Conservation (phyloP, 2,113 vertebrate genomes). For the Tyrannus savana region DNA sequence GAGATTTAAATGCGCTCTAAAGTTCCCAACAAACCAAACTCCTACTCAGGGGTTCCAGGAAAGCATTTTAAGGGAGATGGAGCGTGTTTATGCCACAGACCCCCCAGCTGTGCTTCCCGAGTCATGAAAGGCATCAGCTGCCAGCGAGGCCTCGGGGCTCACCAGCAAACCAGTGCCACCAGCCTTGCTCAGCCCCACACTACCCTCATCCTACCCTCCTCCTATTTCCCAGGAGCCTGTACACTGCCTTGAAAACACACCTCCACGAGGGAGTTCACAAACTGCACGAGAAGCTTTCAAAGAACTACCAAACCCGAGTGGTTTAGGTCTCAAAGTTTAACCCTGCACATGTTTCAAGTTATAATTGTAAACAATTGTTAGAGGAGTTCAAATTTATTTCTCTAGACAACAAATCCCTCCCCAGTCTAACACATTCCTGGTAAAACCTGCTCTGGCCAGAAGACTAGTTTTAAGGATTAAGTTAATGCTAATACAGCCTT, state of each 20-base stretch:
- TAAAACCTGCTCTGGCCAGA: neutral
- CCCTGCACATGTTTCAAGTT: neutral
- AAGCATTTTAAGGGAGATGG: neutral
- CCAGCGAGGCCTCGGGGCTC: neutral
- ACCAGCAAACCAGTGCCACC: neutral
- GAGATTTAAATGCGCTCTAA: neutral
- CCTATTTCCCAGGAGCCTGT: rapidly evolving
- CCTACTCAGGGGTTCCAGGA: neutral
- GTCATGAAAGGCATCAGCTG: neutral
- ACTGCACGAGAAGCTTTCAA: neutral
- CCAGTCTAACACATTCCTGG: neutral
- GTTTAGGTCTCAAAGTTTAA: neutral
- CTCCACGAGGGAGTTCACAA: neutral
- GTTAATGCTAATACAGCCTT: neutral
- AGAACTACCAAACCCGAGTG: neutral
- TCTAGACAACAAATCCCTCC: neutral
- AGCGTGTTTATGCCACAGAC: neutral
- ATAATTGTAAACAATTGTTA: neutral
- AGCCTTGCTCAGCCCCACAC: too few species aligned
- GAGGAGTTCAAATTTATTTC: neutral
- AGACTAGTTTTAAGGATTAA: neutral
- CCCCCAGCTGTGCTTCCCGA: neutral
- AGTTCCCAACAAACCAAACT: neutral
- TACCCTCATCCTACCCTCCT: neutral
- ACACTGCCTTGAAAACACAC: rapidly evolving